Base-by-base conservation (phyloP, 2,797 vertebrate species). In the Trachurus trachurus region DNA sequence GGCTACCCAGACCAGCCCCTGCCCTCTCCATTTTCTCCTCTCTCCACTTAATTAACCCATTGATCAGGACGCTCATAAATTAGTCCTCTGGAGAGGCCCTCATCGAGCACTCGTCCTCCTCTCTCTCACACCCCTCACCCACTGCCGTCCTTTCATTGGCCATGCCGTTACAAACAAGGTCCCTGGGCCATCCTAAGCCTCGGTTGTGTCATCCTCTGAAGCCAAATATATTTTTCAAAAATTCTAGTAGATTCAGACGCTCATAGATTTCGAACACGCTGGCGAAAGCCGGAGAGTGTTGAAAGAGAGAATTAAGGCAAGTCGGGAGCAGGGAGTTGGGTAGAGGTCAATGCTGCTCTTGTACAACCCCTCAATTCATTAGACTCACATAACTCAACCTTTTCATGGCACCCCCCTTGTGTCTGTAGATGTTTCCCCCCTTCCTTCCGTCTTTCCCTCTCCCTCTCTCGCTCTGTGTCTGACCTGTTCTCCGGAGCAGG, bases 31-130 rank as follows among this genome's bases (percentile, higher is more conserved):
- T 89, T 86, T 82, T 88, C 87, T 82, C 80, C 75, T 79, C 80
- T 91, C 80, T 93, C 76, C 82, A 89, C 92, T 93, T 94, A 93
- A 95, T 94, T 93, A 95, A 94, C 89, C 84, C 90, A 92, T 94
- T 94, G 94, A 95, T 95, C 88, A 87, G 83, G 73, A 65, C 58
- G 74, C 89, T 87, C 86, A 92, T 92, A 94, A 93, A 95, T 94
- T 89, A 93, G 89, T 70, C 79, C 83, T 84, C 85, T 65, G 66
- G 83, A 89, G 89, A 90, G 81, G 74, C 83, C 84, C 85, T 85
- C 77, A 64, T 76, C 67, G 76, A 83, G 67, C 78, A 68, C 88
- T 80, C 76, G 19, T 58, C 68, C 58, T 70, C n/a, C 63, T 49
- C 44, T 39, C 59, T 68, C 13, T 26, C 26, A 60, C 42, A 66